These are phyloP conservation scores for Bombus waltoni DNA, from an alignment of 1,140 invertebrate species.

Conservation along the genomic window DNA sequence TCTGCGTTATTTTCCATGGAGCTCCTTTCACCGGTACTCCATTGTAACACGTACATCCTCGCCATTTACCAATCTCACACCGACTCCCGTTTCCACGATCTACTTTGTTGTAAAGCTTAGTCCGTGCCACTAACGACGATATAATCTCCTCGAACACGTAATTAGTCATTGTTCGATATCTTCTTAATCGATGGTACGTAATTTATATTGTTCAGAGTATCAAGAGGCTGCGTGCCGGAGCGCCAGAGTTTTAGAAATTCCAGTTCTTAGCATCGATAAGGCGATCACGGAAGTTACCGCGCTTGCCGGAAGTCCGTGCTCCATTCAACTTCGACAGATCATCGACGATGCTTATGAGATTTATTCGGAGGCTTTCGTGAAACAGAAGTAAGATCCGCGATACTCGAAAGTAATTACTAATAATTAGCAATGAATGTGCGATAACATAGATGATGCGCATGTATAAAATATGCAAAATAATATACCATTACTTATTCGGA, in stretches of 20 bases:
- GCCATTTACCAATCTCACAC: neutral
- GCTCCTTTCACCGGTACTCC: constrained; percentile 72
- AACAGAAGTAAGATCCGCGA: constrained; percentile 3
- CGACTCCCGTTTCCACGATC: neutral
- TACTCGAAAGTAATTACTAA: neutral
- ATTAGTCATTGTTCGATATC: neutral
- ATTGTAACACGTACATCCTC: neutral
- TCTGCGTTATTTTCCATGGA: constrained; percentile 74
- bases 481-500: too few relatives aligned
- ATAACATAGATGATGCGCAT: too few relatives aligned
- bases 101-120: neutral
- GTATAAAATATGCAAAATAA: too few relatives aligned
- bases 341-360: constrained; percentile 66
- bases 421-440: too few relatives aligned
- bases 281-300: constrained; percentile 65
- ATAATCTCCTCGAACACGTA: neutral
- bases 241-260: constrained; percentile 60
- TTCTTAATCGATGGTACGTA: neutral
- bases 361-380: constrained; percentile 5
- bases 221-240: constrained; percentile 70
- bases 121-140: neutral
- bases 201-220: constrained; percentile 62
- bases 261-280: constrained; percentile 68
- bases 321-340: constrained; percentile 55
- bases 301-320: constrained; percentile 41